Evolutionary conservation across 2,888 invertebrate species (phyloP), one percentile per base, ranked within the genome.

Genomic region (Sminthurides aquaticus): DNA sequence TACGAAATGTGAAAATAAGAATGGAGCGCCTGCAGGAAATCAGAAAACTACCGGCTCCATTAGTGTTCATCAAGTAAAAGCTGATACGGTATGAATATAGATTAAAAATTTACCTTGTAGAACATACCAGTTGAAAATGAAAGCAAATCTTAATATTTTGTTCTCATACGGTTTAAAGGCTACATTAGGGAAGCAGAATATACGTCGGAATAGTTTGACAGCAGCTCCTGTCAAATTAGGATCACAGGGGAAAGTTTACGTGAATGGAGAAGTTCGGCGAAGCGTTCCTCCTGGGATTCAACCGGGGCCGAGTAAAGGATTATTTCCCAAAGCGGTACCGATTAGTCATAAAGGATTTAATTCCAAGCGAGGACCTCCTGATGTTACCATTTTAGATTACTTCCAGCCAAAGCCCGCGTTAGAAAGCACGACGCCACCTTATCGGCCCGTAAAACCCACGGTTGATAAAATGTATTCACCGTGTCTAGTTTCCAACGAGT

Each of bases 401-500:
- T 52, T 52, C 52, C 5, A 52, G 22, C 52, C 52, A 15, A 18
- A 8, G 22, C 22, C 52, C 5, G 52, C 15, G 43, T 34, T 5
- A n/a, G n/a, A n/a, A n/a, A n/a, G n/a, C n/a, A n/a, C n/a, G n/a
- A n/a, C n/a, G n/a, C n/a, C n/a, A n/a, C n/a, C n/a, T n/a, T n/a
- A n/a, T n/a, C n/a, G n/a, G n/a, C n/a, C n/a, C n/a, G n/a, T n/a
- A n/a, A n/a, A n/a, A n/a, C n/a, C n/a, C n/a, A n/a, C n/a, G n/a
- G n/a, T n/a, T n/a, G n/a, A n/a, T n/a, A n/a, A n/a, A n/a, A n/a
- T n/a, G n/a, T n/a, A n/a, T n/a, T n/a, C n/a, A n/a, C n/a, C n/a
- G 5, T 15, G 43, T 34, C 43, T 11, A 34, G 43, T 34, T 11
- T 34, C 43, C 15, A 59, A 67, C 49, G 27, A 66, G 22, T 74